Evolutionary conservation across 2,113 vertebrate genomes (phyloP), one percentile per base, ranked within the genome.

Genomic region (Monopterus albus): DNA sequence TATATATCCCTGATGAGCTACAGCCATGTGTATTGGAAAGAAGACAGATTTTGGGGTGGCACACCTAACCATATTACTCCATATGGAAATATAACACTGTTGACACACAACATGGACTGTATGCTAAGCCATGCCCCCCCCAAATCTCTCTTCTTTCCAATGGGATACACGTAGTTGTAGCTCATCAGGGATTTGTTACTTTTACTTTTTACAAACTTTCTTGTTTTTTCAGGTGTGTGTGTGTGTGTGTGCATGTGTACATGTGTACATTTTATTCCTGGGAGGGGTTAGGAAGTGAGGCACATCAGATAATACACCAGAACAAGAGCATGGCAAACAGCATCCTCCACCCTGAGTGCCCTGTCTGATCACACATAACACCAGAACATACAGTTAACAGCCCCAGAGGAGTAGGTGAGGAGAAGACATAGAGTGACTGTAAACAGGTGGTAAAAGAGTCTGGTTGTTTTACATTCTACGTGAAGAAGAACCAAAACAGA

Each of bases 291-390:
- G 50, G 40, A 51, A 73, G 71, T 21, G 0, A 31, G 72, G 51
- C 49, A 79, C 75, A 87, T 65, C 71, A 74, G 64, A 79, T 75
- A 77, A 83, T 66, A 68, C 11, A 3, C 2, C 47, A 64, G 50
- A 79, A 79, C 77, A 81, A 82, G 50, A 77, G 28, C 45, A 60
- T 35, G 17, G 53, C 69, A 52, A 78, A 57, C 38, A 43, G 38
- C 50, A 39, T 66, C 33, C 20, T 70, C 57, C 45, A 62, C 72
- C 57, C 67, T 3, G 42, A 64, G 52, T 56, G 55, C 40, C 56
- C 47, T 33, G 51, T 63, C 47, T 72, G 77, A 70, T 69, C 35
- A n/a, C 26, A 50, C 74, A 28, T 15, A 55, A 75, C 57, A 69
- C 47, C 20, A 56, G 50, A 57, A 77, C 62, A 56, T 2, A 20